phyloP scores from a whole-genome alignment of 2,113 vertebrate genomes.

The Entomyzon cyanotis region DNA sequence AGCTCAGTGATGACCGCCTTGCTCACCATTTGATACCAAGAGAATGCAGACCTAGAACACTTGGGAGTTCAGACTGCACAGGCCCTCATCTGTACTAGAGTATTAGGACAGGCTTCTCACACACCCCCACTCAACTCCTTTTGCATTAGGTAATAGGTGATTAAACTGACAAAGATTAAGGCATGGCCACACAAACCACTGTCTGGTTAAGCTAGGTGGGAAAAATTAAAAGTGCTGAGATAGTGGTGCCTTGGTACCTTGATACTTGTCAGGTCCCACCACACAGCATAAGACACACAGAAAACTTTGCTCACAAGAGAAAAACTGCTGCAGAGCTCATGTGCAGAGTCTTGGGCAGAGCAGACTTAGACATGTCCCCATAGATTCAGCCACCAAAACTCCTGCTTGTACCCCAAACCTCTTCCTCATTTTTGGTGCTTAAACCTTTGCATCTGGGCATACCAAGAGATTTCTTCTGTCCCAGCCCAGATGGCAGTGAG shows the following conservation, averaged over 20 bases:
- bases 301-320: not conserved
- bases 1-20: not conserved
- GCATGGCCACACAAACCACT: not conserved
- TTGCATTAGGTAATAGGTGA: not conserved
- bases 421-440: not conserved
- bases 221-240: not conserved
- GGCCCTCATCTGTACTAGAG: not conserved
- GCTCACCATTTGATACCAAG: not conserved
- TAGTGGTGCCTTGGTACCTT: not conserved
- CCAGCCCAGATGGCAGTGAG: not conserved
- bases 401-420: not conserved
- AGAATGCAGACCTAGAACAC: not conserved
- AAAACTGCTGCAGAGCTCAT: not conserved
- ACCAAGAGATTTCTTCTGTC: not conserved
- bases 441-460: not conserved
- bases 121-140: accelerated
- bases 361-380: not conserved
- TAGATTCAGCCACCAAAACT: not conserved
- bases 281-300: not conserved
- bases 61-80: not conserved
- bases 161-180: not conserved
- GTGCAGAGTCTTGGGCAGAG: not conserved
- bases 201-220: not conserved
- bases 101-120: not conserved
- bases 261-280: not conserved